These are phyloP conservation scores for Axis porcinus DNA, from an alignment of 2,113 vertebrate species.

Conservation along the genomic window DNA sequence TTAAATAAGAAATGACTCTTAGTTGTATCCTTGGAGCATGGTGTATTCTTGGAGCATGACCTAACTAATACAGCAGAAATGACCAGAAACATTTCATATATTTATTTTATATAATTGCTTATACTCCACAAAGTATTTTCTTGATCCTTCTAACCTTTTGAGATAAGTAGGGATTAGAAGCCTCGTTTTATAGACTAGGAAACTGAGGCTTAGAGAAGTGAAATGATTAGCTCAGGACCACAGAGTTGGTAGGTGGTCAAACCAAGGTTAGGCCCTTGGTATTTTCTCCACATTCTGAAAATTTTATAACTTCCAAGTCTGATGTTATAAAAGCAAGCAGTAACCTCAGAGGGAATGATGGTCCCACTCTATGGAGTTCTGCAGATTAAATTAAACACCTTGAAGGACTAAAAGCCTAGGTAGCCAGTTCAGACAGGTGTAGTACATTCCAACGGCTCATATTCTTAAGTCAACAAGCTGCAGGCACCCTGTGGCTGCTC, in stretches of 20 bases:
- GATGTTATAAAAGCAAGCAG: slow-evolving; percentile 57
- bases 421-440: slow-evolving; percentile 67
- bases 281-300: slow-evolving; percentile 42
- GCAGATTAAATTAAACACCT: slow-evolving; percentile 75
- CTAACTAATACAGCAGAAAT: background rate
- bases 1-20: background rate
- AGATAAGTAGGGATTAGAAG: background rate
- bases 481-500: slow-evolving; percentile 12
- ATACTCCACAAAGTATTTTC: background rate
- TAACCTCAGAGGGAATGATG: slow-evolving; percentile 46
- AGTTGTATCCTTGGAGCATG: background rate
- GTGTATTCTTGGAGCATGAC: background rate
- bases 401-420: slow-evolving; percentile 54
- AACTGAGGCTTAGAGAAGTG: slow-evolving; percentile 12
- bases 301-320: slow-evolving; percentile 63
- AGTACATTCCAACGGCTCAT: slow-evolving; percentile 56
- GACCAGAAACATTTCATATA: background rate
- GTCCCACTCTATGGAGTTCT: slow-evolving; percentile 49
- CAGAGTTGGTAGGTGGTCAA: slow-evolving; percentile 50
- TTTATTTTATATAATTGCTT: background rate
- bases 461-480: slow-evolving; percentile 72
- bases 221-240: slow-evolving; percentile 43
- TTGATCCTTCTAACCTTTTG: background rate
- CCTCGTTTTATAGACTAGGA: slow-evolving; percentile 27
- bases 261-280: background rate